Percentiles rank a stretch among this genome's conserved stretches.
phyloP scores from a whole-genome alignment of 1,140 invertebrate genomes.

The Cryptotermes secundus region DNA sequence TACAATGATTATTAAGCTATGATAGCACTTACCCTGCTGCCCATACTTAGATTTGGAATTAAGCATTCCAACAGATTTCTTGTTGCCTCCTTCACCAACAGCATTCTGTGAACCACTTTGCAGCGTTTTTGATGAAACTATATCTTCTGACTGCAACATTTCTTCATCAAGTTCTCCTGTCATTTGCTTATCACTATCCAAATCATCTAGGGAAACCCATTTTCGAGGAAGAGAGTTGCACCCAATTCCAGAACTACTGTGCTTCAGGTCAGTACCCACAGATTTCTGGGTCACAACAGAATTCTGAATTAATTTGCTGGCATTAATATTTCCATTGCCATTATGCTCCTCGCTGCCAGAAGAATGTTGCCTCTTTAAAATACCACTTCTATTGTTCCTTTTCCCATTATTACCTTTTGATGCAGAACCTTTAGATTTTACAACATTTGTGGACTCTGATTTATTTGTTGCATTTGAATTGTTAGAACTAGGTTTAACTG shows the following conservation, averaged over 20 bases:
- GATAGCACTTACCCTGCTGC: background rate
- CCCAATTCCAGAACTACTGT: slow-evolving; percentile 38
- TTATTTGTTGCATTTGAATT: slow-evolving; percentile 29
- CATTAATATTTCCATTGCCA: slow-evolving; percentile 21
- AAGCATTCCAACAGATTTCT: slow-evolving; percentile 28
- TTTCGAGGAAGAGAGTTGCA: slow-evolving; percentile 28
- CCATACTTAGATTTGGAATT: slow-evolving; percentile 28
- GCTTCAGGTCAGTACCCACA: slow-evolving; percentile 42
- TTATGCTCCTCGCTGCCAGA: slow-evolving; percentile 55
- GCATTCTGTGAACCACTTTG: background rate
- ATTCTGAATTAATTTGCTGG: slow-evolving; percentile 34
- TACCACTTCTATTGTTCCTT: slow-evolving; percentile 40
- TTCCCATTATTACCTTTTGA: slow-evolving; percentile 49
- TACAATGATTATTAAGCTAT: too few relatives aligned
- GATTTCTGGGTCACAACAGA: slow-evolving; percentile 33
- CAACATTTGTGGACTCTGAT: background rate
- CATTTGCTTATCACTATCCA: slow-evolving; percentile 35
- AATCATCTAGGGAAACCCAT: slow-evolving; percentile 41
- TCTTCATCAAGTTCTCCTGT: slow-evolving; percentile 10
- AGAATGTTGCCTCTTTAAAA: slow-evolving; percentile 53
- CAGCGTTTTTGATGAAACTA: background rate
- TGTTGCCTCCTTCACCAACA: slow-evolving; percentile 16
- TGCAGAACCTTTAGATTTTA: background rate
- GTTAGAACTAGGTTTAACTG: slow-evolving; percentile 39
- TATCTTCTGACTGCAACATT: slow-evolving; percentile 23